These are phyloP conservation scores for Xiphorhynchus erythropygius DNA, from an alignment of 2,797 vertebrate genomes.

Conservation along the genomic window DNA sequence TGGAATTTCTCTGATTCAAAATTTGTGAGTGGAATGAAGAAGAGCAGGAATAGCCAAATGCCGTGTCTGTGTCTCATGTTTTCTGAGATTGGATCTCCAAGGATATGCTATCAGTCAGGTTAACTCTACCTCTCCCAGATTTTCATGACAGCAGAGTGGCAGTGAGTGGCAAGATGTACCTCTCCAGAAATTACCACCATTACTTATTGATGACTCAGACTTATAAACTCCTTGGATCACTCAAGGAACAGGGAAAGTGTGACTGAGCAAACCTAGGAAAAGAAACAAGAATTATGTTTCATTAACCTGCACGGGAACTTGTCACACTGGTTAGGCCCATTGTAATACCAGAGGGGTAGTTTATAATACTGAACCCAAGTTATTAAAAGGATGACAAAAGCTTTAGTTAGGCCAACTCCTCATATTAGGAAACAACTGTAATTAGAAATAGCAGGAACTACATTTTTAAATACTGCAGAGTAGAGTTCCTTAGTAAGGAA, in stretches of 20 bases:
- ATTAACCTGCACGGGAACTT: not conserved
- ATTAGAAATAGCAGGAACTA: not conserved
- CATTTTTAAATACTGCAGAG: not conserved
- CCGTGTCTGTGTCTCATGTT: not conserved
- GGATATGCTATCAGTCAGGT: not conserved
- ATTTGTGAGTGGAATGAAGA: slow-evolving; percentile 7
- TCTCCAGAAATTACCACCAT: not conserved
- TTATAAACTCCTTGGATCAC: not conserved
- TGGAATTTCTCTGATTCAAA: not conserved
- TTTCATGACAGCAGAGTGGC: not conserved
- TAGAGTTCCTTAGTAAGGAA: not conserved
- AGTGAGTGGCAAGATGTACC: not conserved
- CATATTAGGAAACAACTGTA: not conserved
- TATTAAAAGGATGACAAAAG: not conserved
- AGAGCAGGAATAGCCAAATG: not conserved
- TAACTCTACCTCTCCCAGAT: not conserved
- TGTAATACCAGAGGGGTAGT: not conserved
- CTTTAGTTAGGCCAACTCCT: not conserved
- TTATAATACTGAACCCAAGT: not conserved
- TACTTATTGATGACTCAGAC: not conserved
- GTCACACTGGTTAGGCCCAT: not conserved
- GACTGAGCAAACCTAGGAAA: not conserved
- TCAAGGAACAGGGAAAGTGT: not conserved
- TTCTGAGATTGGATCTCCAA: not conserved
- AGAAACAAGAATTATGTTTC: not conserved